These are phyloP conservation scores for Aporophyla nigra DNA, from an alignment of 2,888 invertebrate species.

Conservation along the genomic window DNA sequence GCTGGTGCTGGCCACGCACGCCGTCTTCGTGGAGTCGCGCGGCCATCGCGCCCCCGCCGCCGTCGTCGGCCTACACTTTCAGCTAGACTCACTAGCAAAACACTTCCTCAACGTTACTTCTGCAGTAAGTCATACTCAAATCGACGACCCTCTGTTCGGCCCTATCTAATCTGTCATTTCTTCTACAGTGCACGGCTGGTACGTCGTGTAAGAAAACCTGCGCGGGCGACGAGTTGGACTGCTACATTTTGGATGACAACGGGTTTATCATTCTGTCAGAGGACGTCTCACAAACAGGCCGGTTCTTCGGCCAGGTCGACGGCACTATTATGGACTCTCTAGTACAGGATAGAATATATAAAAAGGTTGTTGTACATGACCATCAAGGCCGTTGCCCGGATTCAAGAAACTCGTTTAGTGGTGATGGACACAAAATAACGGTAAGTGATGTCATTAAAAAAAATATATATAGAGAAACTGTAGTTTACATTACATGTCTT, in stretches of 20 bases:
- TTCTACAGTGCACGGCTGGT: constrained; percentile 92
- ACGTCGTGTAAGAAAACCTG: constrained; percentile 95
- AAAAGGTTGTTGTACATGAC: constrained; percentile 96
- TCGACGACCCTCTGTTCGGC: neutral
- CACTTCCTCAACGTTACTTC: constrained; percentile 97
- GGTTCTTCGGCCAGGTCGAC: constrained; percentile 98
- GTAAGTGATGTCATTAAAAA: constrained; percentile 65
- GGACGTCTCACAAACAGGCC: constrained; percentile 95
- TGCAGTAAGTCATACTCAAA: constrained; percentile 90
- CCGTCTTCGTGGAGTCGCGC: constrained; percentile 96
- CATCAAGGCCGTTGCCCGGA: constrained; percentile 96
- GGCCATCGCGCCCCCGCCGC: constrained; percentile 97
- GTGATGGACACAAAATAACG: constrained; percentile 81
- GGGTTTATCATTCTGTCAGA: constrained; percentile 98
- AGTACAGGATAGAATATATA: constrained; percentile 97
- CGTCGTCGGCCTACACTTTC: constrained; percentile 97
- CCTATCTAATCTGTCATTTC: constrained; percentile 44
- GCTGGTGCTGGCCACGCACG: constrained; percentile 97
- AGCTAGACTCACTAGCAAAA: constrained; percentile 95
- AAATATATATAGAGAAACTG: accelerated
- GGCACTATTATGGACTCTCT: constrained; percentile 98
- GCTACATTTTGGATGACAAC: constrained; percentile 98
- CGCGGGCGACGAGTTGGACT: constrained; percentile 96
- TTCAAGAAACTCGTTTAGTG: constrained; percentile 92
- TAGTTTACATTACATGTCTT: neutral